These are phyloP conservation scores for Diaprepes abbreviatus DNA, from an alignment of 2,888 invertebrate genomes.

Conservation along the genomic window DNA sequence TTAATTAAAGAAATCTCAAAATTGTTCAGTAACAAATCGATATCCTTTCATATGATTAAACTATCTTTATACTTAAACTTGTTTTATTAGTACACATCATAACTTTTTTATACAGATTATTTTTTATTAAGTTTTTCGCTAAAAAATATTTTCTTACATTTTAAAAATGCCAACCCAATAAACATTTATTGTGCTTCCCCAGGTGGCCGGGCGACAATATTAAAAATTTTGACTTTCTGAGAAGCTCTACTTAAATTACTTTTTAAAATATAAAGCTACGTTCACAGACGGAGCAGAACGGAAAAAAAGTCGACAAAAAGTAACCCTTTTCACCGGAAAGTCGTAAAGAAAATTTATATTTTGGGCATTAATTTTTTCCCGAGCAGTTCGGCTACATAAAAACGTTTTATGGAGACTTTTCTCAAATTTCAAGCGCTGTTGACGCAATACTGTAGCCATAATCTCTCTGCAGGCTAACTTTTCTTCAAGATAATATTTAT, in stretches of 20 bases:
- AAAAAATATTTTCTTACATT: no score
- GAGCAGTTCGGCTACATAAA: slow-evolving; percentile 38
- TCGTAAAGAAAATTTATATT: slow-evolving; percentile 49
- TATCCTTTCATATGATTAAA: no score
- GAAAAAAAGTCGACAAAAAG: slow-evolving; percentile 38
- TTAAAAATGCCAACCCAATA: no score
- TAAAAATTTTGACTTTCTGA: slow-evolving; percentile 13
- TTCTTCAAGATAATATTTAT: slow-evolving; percentile 5
- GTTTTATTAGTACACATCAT: no score
- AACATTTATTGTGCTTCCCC: slow-evolving; percentile 5
- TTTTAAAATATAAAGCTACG: slow-evolving; percentile 12
- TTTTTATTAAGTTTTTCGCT: no score
- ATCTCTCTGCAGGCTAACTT: slow-evolving; percentile 33
- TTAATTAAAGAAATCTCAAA: no score
- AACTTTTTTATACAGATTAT: no score
- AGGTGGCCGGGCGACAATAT: slow-evolving; percentile 19
- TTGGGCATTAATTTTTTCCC: slow-evolving; percentile 45
- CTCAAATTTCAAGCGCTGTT: slow-evolving; percentile 49
- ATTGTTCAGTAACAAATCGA: no score
- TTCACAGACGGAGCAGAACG: slow-evolving; percentile 36
- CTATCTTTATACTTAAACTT: no score
- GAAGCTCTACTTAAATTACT: slow-evolving; percentile 22
- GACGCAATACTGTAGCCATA: slow-evolving; percentile 42
- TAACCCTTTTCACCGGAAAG: slow-evolving; percentile 48
- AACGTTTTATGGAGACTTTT: slow-evolving; percentile 46